These are phyloP conservation scores for Sebastes flavidus DNA, from an alignment of 2,797 vertebrate genomes.

Conservation along the genomic window DNA sequence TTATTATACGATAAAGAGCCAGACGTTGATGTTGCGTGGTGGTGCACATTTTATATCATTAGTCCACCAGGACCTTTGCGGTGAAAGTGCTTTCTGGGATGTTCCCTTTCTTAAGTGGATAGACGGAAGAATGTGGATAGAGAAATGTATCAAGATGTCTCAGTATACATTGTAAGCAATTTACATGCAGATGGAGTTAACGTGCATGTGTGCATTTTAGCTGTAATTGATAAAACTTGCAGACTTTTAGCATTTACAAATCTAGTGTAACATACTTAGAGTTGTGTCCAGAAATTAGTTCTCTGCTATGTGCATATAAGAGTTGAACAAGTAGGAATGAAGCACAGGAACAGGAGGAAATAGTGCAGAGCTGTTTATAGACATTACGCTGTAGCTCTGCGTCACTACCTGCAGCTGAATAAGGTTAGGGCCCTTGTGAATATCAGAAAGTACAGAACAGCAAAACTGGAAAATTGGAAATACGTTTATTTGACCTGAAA, in stretches of 20 bases:
- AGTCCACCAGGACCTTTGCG: not conserved
- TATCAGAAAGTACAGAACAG: conserved; percentile 3
- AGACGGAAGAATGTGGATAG: not conserved
- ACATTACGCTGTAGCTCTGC: not conserved
- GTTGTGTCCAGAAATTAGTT: not conserved
- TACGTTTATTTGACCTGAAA: not conserved
- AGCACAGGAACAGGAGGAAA: conserved; percentile 1
- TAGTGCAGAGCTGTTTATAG: conserved; percentile 12
- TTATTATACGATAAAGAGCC: not conserved
- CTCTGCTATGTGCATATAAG: not conserved
- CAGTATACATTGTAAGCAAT: not conserved
- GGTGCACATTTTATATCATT: not conserved
- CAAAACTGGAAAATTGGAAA: not conserved
- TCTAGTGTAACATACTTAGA: not conserved
- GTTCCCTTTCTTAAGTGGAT: not conserved
- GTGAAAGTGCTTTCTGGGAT: not conserved
- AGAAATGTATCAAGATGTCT: not conserved
- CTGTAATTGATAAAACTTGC: not conserved
- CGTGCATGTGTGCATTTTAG: not conserved
- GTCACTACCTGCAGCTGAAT: conserved; percentile 9
- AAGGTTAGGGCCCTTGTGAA: not conserved
- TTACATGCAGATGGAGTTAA: not conserved
- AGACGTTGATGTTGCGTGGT: not conserved
- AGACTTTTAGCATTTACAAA: not conserved
- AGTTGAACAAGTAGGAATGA: not conserved